Evolutionary conservation across 2,797 vertebrate genomes (phyloP).

Genomic region (Parauchenoglanis ngamensis): DNA sequence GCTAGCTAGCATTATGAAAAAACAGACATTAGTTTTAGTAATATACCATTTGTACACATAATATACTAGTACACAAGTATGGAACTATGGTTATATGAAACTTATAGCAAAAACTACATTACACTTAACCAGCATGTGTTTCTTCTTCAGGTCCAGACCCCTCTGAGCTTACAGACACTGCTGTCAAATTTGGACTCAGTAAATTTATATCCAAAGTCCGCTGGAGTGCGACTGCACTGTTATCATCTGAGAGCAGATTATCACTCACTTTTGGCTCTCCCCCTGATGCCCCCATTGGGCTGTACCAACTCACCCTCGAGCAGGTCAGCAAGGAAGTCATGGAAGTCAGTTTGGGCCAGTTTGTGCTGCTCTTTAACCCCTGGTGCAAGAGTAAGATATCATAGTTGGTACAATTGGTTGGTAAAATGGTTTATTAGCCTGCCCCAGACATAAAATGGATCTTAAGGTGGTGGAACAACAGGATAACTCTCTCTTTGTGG

Average conservation of each 20-base stretch:
- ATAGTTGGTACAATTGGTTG: not conserved
- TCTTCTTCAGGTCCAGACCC: conserved; percentile 71
- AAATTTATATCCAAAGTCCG: conserved; percentile 65
- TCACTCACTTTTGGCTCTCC: conserved; percentile 75
- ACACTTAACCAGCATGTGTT: not conserved
- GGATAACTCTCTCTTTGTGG: not conserved
- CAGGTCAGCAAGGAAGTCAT: conserved; percentile 56
- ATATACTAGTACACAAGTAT: not conserved
- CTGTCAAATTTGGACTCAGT: conserved; percentile 71
- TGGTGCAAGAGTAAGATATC: conserved; percentile 79
- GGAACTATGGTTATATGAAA: not conserved
- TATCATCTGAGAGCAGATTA: conserved; percentile 62
- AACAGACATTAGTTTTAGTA: not conserved
- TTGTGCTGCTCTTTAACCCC: conserved; percentile 86
- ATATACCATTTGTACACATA: not conserved
- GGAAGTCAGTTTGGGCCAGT: conserved; percentile 70
- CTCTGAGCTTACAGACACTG: conserved; percentile 69
- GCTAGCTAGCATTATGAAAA: not conserved
- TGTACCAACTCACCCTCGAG: conserved; percentile 77
- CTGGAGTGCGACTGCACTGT: conserved; percentile 77
- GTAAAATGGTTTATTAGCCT: not conserved
- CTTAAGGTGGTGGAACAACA: not conserved
- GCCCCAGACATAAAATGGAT: not conserved
- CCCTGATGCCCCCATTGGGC: conserved; percentile 76
- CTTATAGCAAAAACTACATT: not conserved